Percentiles rank a stretch among this genome's conserved stretches.
phyloP scores from a whole-genome alignment of 2,113 vertebrate genomes.

The Puffinus mauretanicus region DNA sequence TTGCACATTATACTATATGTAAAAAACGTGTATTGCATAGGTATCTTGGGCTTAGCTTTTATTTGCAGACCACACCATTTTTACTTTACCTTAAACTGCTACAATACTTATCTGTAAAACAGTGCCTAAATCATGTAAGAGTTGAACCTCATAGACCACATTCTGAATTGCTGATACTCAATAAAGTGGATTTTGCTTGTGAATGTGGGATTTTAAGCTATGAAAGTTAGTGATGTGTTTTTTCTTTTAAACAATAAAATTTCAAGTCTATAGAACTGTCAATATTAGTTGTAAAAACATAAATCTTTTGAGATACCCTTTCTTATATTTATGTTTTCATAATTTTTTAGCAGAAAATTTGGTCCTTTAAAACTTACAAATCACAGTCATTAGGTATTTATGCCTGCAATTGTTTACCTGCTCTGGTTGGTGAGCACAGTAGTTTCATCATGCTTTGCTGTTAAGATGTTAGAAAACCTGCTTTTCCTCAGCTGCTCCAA shows the following conservation, averaged over 20 bases:
- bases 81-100: background rate
- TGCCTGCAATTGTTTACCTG: background rate
- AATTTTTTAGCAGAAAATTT: background rate
- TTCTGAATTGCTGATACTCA: background rate
- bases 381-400: background rate
- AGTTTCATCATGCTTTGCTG: background rate
- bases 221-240: background rate
- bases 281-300: background rate
- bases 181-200: background rate
- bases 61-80: background rate
- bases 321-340: background rate
- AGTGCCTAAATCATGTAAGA: background rate
- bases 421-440: background rate
- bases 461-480: background rate
- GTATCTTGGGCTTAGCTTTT: background rate
- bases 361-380: background rate
- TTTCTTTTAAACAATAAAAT: background rate
- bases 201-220: background rate
- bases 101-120: background rate
- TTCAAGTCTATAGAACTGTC: background rate
- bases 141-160: background rate
- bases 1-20: background rate
- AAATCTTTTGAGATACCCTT: background rate
- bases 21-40: background rate
- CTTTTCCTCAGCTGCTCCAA: background rate